A percentile compares a stretch with the other conserved stretches of the same genome.
These are phyloP conservation scores for Avahi laniger DNA, from an alignment of 2,797 vertebrate species.

Conservation along the genomic window DNA sequence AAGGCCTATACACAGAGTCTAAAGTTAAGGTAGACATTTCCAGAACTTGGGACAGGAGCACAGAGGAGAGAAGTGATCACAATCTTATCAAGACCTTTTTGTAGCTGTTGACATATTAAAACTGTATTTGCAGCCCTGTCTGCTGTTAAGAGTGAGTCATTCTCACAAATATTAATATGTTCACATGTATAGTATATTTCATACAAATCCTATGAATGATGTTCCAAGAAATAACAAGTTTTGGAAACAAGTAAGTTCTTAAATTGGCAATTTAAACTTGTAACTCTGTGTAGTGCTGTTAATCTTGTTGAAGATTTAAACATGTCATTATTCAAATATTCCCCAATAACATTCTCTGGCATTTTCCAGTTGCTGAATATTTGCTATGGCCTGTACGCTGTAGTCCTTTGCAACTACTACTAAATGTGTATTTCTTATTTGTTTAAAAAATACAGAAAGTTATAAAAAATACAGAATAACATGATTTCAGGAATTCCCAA, in stretches of 20 bases:
- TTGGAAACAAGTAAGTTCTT: neutral
- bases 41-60: neutral
- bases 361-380: slow-evolving; percentile 10
- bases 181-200: neutral
- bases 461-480: slow-evolving; percentile 45
- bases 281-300: neutral
- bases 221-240: neutral
- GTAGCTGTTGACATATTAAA: neutral
- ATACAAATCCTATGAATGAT: neutral
- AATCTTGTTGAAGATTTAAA: slow-evolving; percentile 12
- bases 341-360: neutral
- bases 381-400: slow-evolving; percentile 19
- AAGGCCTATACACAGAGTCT: neutral
- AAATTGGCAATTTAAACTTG: slow-evolving; percentile 1
- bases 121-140: neutral
- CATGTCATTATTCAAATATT: neutral
- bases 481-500: slow-evolving; percentile 39
- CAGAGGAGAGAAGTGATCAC: neutral
- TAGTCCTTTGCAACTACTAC: slow-evolving; percentile 16
- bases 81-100: neutral
- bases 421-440: slow-evolving; percentile 36
- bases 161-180: neutral
- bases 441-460: neutral
- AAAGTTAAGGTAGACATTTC: neutral
- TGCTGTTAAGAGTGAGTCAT: neutral